Evolutionary conservation across 1,140 invertebrate species (phyloP).

Genomic region (Teleopsis dalmanni): DNA sequence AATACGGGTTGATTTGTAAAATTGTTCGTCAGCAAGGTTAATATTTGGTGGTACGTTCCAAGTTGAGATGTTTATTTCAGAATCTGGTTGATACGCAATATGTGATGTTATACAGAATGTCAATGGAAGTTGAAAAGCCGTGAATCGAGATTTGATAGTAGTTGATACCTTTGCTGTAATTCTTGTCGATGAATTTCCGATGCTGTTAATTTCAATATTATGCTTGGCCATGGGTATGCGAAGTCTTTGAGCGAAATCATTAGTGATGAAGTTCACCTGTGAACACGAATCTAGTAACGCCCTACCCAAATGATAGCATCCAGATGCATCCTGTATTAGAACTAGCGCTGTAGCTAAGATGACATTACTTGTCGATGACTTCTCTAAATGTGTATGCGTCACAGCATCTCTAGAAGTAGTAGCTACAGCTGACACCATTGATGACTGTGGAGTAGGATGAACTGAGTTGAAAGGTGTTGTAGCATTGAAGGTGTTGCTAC

Average conservation of each 20-base stretch:
- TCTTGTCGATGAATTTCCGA: background rate
- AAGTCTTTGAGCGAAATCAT: conserved; percentile 8
- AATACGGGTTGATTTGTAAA: conserved; percentile 18
- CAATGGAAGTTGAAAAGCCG: background rate
- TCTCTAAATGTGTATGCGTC: no score
- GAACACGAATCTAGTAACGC: conserved; percentile 8
- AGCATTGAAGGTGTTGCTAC: no score
- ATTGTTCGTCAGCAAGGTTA: conserved; percentile 28
- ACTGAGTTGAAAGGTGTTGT: no score
- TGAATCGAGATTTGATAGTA: conserved; percentile 1
- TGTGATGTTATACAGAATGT: conserved; percentile 6
- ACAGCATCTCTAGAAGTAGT: no score
- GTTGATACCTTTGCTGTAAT: background rate
- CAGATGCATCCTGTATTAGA: no score
- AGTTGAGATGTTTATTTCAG: no score
- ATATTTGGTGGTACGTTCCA: no score
- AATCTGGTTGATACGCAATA: background rate
- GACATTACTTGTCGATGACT: no score
- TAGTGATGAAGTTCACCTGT: conserved; percentile 14
- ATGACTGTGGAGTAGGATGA: no score
- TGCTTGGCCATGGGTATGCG: background rate
- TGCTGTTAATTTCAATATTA: background rate
- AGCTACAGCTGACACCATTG: no score
- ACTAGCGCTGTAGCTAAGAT: no score
- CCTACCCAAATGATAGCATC: no score